Base-by-base conservation (phyloP, 2,797 vertebrate genomes). In the Ceryle rudis region DNA sequence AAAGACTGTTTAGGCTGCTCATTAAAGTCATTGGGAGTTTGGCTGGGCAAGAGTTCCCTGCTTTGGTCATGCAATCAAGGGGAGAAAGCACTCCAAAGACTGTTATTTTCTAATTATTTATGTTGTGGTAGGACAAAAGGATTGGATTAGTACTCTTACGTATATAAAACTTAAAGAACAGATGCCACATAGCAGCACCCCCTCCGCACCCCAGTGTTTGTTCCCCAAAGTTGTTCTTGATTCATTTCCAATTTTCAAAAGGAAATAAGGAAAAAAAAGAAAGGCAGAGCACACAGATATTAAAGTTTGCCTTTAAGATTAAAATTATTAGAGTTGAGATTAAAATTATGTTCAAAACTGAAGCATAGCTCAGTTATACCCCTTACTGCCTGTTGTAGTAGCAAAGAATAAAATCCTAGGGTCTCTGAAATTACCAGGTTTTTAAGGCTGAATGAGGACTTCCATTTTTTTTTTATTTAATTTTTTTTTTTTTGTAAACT, bases 11-110 rank as follows among this genome's bases (percentile, higher is more conserved):
- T 90, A 79, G 82, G 55, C 70, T 91, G 66, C 51, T 93, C 42
- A 57, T 94, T 92, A 90, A 94, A 86, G 55, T 88, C 73, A 73
- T 90, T 67, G 89, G 73, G 58, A 95, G 83, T 79, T 91, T 96
- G 89, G 66, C 93, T 90, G 55, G 51, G 39, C 49, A 49, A 57
- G 71, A 88, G 33, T 52, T 95, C 66, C 47, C 62, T 81, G 82
- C 51, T 90, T 95, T 61, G 67, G 77, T 77, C 60, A 18, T 64
- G 62, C 31, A 70, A 46, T 1, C 19, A 19, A 17, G 6, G 18
- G n/a, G 25, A 9, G 1, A 52, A 52, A 65, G 10, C 0, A 0
- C 33, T 81, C 88, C 55, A 93, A 58, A 85, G 57, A 78, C 69
- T 61, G 57, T 72, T 91, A 47, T 75, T 91, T 91, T 42, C 22